Evolutionary conservation across 2,797 vertebrate species (phyloP).

Genomic region (Echiichthys vipera): DNA sequence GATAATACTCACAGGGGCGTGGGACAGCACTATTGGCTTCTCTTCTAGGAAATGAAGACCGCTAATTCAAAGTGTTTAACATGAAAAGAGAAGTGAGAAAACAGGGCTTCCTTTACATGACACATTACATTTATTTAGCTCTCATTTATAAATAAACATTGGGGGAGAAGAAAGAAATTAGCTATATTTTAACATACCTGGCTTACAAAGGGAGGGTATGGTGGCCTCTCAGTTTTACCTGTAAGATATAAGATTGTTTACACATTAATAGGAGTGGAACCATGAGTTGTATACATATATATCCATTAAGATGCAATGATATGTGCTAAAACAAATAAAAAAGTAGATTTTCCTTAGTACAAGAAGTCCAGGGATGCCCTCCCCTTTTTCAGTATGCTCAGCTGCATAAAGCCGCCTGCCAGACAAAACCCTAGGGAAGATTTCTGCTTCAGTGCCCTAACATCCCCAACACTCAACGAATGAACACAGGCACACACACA

Average conservation of each 20-base stretch:
- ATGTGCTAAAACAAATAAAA: conserved; percentile 57
- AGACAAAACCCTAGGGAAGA: conserved; percentile 79
- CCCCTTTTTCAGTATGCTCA: conserved; percentile 71
- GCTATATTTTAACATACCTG: conserved; percentile 77
- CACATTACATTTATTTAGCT: conserved; percentile 2
- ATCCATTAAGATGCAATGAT: conserved; percentile 35
- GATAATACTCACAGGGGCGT: conserved; percentile 16
- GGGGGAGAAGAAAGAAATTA: conserved; percentile 1
- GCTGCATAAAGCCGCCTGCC: conserved; percentile 80
- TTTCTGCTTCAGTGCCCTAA: conserved; percentile 81
- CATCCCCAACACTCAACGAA: conserved; percentile 75
- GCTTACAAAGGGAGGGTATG: conserved; percentile 90
- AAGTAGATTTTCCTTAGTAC: conserved; percentile 72
- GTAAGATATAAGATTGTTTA: conserved; percentile 31
- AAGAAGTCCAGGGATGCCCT: conserved; percentile 75
- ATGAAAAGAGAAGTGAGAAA: conserved; percentile 72
- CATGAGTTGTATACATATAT: conserved; percentile 9
- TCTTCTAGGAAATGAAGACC: conserved; percentile 55
- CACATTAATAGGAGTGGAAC: conserved; percentile 17
- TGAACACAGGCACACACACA: conserved; percentile 56
- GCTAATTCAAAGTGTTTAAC: conserved; percentile 57
- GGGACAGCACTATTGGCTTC: conserved; percentile 19
- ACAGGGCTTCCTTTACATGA: conserved; percentile 33
- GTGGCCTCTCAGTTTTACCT: conserved; percentile 94
- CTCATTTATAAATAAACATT: not conserved